These are phyloP conservation scores for Agrochola lychnidis DNA, from an alignment of 2,888 invertebrate genomes.

Conservation along the genomic window DNA sequence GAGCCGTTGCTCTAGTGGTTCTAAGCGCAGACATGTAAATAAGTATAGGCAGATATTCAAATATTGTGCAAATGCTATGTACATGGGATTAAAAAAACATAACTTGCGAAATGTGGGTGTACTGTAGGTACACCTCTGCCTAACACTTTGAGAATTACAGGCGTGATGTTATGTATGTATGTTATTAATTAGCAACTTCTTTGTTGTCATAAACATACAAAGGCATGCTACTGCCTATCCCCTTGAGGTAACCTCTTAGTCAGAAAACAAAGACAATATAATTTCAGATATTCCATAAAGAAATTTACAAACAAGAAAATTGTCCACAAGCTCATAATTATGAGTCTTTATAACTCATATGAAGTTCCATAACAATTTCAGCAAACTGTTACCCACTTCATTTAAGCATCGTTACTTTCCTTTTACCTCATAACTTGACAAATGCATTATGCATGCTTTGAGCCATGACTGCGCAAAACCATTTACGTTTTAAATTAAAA, in stretches of 20 bases:
- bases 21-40: not conserved
- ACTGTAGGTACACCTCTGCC: too few species aligned
- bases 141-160: too few species aligned
- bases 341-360: not conserved
- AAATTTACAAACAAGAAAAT: conserved; percentile 12
- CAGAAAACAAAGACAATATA: not conserved
- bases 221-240: not conserved
- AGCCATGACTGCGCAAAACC: conserved; percentile 9
- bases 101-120: too few species aligned
- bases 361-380: conserved; percentile 22
- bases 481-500: conserved; percentile 53
- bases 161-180: too few species aligned
- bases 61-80: too few species aligned
- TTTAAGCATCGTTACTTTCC: not conserved
- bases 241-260: not conserved
- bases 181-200: not conserved
- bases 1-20: not conserved
- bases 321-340: not conserved
- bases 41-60: not conserved
- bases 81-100: too few species aligned
- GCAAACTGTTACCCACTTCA: conserved; percentile 20
- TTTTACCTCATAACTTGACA: conserved; percentile 17
- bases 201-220: not conserved
- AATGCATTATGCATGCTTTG: conserved; percentile 32
- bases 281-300: not conserved